These are phyloP conservation scores for Centroberyx gerrardi DNA, from an alignment of 2,797 vertebrate species.

Conservation along the genomic window DNA sequence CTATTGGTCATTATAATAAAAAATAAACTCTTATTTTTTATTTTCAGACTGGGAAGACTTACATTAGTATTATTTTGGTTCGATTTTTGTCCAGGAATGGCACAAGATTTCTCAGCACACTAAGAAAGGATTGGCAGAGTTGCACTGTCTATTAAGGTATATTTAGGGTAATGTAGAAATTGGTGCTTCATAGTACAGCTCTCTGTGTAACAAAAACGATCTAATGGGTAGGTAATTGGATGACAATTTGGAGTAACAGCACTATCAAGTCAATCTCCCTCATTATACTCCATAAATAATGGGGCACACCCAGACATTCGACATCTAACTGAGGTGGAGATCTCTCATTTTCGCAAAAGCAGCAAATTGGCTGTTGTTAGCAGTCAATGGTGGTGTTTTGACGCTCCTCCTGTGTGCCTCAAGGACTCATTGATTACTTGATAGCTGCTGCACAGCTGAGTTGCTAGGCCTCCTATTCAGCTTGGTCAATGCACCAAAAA, in stretches of 20 bases:
- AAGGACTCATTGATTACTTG: slow-evolving; percentile 83
- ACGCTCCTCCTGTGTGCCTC: slow-evolving; percentile 76
- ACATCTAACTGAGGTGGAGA: slow-evolving; percentile 71
- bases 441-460: slow-evolving; percentile 71
- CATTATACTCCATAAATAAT: slow-evolving; percentile 71
- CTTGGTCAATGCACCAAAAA: slow-evolving; percentile 76
- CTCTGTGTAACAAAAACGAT: slow-evolving; percentile 57
- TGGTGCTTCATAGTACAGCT: slow-evolving; percentile 44
- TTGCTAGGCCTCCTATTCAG: slow-evolving; percentile 73
- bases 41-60: too few relatives aligned
- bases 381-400: slow-evolving; percentile 81
- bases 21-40: too few relatives aligned
- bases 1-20: slow-evolving; percentile 30
- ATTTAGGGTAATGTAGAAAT: slow-evolving; percentile 43
- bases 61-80: too few relatives aligned
- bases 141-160: slow-evolving; percentile 37
- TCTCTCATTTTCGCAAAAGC: slow-evolving; percentile 67
- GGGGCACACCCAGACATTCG: slow-evolving; percentile 66
- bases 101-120: slow-evolving; percentile 37
- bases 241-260: slow-evolving; percentile 69
- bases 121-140: slow-evolving; percentile 27
- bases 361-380: slow-evolving; percentile 78
- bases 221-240: slow-evolving; percentile 75
- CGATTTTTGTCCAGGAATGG: slow-evolving; percentile 1
- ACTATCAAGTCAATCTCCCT: slow-evolving; percentile 69